Evolutionary conservation across 1,140 invertebrate genomes (phyloP).

Genomic region (Euura lappo): DNA sequence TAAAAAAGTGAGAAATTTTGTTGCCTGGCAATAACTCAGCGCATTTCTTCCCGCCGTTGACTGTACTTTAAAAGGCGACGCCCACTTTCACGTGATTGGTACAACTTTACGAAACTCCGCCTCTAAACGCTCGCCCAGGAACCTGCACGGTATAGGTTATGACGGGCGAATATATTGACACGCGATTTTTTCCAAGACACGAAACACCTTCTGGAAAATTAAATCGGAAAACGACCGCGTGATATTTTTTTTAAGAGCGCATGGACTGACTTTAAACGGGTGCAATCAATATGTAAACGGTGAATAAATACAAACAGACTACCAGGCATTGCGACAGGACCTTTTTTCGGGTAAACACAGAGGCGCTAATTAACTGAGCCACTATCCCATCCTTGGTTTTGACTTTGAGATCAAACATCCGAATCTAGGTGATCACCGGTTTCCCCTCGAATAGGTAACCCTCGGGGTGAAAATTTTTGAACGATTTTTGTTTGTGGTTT

Average conservation of each 20-base stretch:
- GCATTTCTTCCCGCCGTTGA: constrained; percentile 8
- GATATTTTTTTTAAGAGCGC: neutral
- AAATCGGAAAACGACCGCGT: neutral
- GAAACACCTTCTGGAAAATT: constrained; percentile 25
- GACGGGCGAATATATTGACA: constrained; percentile 20
- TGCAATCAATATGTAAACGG: neutral
- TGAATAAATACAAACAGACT: neutral
- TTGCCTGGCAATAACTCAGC: neutral
- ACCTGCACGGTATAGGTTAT: constrained; percentile 10
- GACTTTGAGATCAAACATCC: neutral
- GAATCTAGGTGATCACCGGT: neutral
- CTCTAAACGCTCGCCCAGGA: constrained; percentile 13
- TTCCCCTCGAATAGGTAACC: constrained; percentile 17
- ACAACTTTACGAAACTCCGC: constrained; percentile 15
- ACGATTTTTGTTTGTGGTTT: constrained; percentile 11
- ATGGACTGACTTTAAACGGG: neutral
- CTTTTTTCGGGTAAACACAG: neutral
- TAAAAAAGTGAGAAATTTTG: neutral
- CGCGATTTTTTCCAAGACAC: constrained; percentile 49
- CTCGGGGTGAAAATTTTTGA: constrained; percentile 19
- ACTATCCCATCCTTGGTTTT: neutral
- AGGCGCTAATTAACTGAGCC: neutral
- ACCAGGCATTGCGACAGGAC: neutral
- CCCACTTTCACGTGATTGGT: constrained; percentile 5
- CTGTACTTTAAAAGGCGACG: neutral